Base-by-base conservation (phyloP, 2,888 invertebrate species). In the Tineola bisselliella region DNA sequence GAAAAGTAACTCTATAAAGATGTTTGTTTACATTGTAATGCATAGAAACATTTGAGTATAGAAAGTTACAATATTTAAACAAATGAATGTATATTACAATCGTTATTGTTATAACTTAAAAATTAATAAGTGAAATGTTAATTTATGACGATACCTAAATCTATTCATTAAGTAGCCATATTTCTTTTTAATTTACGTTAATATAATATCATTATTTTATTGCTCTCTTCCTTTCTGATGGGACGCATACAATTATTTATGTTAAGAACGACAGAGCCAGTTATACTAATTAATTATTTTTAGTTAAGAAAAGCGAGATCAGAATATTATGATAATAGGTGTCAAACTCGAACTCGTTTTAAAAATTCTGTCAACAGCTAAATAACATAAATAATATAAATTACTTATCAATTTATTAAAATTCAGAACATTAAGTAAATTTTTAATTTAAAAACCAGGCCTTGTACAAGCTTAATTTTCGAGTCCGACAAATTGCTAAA, bases 211-310 rank as follows among this genome's bases (percentile, higher is more conserved):
- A 48, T 38, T 38, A 54, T 25, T 54, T 54, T 54, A 54, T 54
- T 54, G 25, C 18, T 54, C 19, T 19, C 18, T 54, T 54, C 19
- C 54, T 54, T 54, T 54, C 18, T 25, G 25, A 25, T 25, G 17
- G 12, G 54, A 25, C 25, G 25, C 25, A 25, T 54, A 25, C 52
- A 52, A 43, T 54, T 25, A 54, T 54, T 25, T 54, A 54, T 19
- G 54, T 54, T 54, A 8, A 25, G 25, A 54, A 18, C 5, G 54
- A 54, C 54, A 54, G 54, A 5, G 25, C 54, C 25, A 25, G 54
- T 54, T 54, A 48, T 25, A 54, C 25, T 54, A 54, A 54, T 54
- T 54, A 54, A n/a, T 10, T 25, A 54, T 54, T 54, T 25, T 25
- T 54, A 54, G 3, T 54, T 54, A 25, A 54, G 54, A 3, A 25